Evolutionary conservation across 1,140 invertebrate species (phyloP).

Genomic region (Pristionchus pacificus): DNA sequence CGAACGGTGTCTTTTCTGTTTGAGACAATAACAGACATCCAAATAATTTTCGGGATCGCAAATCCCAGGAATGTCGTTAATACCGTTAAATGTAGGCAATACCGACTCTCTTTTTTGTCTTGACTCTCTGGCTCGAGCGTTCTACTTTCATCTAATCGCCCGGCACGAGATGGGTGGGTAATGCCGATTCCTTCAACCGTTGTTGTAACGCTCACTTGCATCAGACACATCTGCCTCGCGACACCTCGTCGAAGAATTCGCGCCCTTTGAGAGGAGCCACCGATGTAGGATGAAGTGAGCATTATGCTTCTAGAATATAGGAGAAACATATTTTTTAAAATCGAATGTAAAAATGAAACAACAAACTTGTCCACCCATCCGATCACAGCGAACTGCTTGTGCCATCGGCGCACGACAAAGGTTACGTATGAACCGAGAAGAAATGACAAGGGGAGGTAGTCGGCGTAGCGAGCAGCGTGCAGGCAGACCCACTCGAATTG

Average conservation of each 20-base stretch:
- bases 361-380: slow-evolving; percentile 47
- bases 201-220: slow-evolving; percentile 46
- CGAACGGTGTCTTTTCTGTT: too few relatives aligned
- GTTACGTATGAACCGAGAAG: slow-evolving; percentile 60
- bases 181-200: not conserved
- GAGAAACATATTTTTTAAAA: not conserved
- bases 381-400: slow-evolving; percentile 56
- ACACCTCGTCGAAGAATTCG: slow-evolving; percentile 80
- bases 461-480: not conserved
- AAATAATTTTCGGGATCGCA: too few relatives aligned
- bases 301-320: slow-evolving; percentile 64
- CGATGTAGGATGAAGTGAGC: slow-evolving; percentile 66
- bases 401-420: slow-evolving; percentile 59
- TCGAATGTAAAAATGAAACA: slow-evolving; percentile 1
- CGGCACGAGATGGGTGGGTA: too few relatives aligned
- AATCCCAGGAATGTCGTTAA: too few relatives aligned
- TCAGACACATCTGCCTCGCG: slow-evolving; percentile 79
- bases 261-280: slow-evolving; percentile 70
- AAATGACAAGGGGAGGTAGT: slow-evolving; percentile 58
- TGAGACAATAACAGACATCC: too few relatives aligned
- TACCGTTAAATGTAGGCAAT: too few relatives aligned
- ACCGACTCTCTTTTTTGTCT: not conserved
- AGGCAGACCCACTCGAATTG: not conserved
- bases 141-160: too few relatives aligned
- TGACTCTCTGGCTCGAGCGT: too few relatives aligned